Evolutionary conservation across 1,140 invertebrate species (phyloP), one percentile per base, ranked within the genome.

Genomic region (Ostrea denselamellosa): DNA sequence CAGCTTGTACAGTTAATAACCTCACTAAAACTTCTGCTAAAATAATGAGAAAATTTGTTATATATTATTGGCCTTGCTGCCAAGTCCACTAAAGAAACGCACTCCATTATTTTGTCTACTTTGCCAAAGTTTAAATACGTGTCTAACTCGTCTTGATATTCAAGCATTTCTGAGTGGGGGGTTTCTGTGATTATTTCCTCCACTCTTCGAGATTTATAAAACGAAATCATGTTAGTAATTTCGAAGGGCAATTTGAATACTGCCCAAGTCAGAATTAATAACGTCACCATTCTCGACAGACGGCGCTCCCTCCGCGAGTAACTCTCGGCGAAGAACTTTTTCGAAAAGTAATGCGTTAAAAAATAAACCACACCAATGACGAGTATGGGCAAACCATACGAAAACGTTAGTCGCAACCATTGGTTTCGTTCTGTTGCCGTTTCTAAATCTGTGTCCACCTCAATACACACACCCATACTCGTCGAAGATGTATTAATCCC

Each of bases 241-340:
- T 93, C 91, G 71, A 88, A 90, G 0, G 93, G 93, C 2, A 94
- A 84, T 82, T 91, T 91, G 85, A 91, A 93, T 28, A 93, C 77
- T 12, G 90, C 87, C 71, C 93, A 94, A 12, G 88, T 89, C 19
- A 91, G 68, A 19, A 94, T 90, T 12, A 94, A 86, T 4, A 87
- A 83, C 0, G 90, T 90, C 7, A 93, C 92, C 85, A 94, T 91
- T 71, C 90, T 86, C 9, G 93, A 93, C 25, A 93, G 89, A 68
- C 91, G 89, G 58, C 91, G 90, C 83, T 93, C 92, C 9, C 90
- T 65, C 3, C 58, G 56, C 1, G 93, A 92, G 85, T 93, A 93
- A 85, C 93, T 94, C 83, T 94, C 93, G 14, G 91, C 90, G 86
- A 93, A 93, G 81, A 91, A 94, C 58, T 92, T 87, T 85, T 92